Evolutionary conservation across 2,888 invertebrate species (phyloP), one percentile per base, ranked within the genome.

Genomic region (Willowsia nigromaculata): DNA sequence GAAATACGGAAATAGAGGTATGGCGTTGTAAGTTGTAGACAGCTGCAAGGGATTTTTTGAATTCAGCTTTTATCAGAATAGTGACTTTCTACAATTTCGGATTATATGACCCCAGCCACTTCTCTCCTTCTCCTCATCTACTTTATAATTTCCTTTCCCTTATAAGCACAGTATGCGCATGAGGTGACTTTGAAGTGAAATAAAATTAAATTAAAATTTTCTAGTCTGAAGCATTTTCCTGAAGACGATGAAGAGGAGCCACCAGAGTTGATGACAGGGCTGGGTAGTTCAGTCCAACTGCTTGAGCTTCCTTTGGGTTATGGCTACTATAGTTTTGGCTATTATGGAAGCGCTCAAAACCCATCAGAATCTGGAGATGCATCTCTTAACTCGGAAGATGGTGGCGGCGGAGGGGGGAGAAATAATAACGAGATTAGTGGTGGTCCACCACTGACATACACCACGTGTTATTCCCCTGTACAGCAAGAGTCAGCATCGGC

Each of bases 381-480:
- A 56, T 84, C 84, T 84, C 84, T 80, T 18, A 84, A 83, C 65
- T 84, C 83, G 43, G 80, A 80, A 33, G 84, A 89, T 43, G 71
- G 74, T 43, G 85, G 85, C 18, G 53, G 88, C 18, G 56, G 68
- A 25, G 25, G 85, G 7, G 50, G 82, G 13, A 89, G 47, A 47
- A 89, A 85, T 85, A 85, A 85, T 85, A 81, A 89, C 62, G 85
- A 85, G 53, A 84, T 84, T 84, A 71, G 68, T 81, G 84, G 86
- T 56, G 82, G 85, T 85, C 92, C 91, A 11, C 92, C 92, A 9
- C 83, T 91, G 25, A 92, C 92, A 40, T 92, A 92, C 30, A 92
- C 92, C 71, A 92, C 93, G 74, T 92, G 92, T 83, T 91, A 91
- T 80, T 92, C 93, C 27, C 92, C 91, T 9, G 82, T 93, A 33